Evolutionary conservation across 2,888 invertebrate species (phyloP), one percentile per base, ranked within the genome.

Genomic region (Pseudanteris insignis): DNA sequence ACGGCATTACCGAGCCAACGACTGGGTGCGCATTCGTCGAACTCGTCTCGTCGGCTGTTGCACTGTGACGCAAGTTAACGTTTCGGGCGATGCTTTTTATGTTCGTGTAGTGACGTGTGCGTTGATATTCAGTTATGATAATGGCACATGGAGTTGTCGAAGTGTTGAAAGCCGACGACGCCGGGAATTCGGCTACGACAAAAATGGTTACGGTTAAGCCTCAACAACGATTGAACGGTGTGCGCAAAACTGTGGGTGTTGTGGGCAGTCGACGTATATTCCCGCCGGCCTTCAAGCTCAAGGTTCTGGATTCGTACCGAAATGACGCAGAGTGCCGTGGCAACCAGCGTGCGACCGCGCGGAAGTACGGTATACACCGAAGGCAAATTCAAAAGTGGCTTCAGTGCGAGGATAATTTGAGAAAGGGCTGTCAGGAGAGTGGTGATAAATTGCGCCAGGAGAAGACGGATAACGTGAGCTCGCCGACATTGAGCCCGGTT

Each of bases 381-480:
- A 86, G 93, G 55, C 93, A 94, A 81, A 93, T 94, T 69, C 93
- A 94, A 81, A 93, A 94, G 84, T 94, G 93, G 93, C 82, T 94
- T 66, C 93, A 93, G 81, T 91, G 89, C 72, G 92, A 92, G 80
- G 86, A 87, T 60, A 88, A 88, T 77, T 81, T 93, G 64, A 85
- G 92, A 71, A 90, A 88, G 60, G 89, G 89, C 69, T 88, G 91
- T 62, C 83, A 83, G 43, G 85, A 85, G 26, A 40, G 48, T 26
- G 41, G 11, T 2, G 47, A 25, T 24, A 57, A 50, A 33, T 54
- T 9, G 44, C 58, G 14, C 41, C 6, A 33, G 38, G 51, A 64
- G 38, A 44, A 61, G 64, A 24, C 15, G 51, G 40, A 58, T 37
- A 41, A 34, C 54, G 48, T 69, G 21, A 14, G 26, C 63, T 63